Evolutionary conservation across 2,797 vertebrate genomes (phyloP).

Genomic region (Prionace glauca): DNA sequence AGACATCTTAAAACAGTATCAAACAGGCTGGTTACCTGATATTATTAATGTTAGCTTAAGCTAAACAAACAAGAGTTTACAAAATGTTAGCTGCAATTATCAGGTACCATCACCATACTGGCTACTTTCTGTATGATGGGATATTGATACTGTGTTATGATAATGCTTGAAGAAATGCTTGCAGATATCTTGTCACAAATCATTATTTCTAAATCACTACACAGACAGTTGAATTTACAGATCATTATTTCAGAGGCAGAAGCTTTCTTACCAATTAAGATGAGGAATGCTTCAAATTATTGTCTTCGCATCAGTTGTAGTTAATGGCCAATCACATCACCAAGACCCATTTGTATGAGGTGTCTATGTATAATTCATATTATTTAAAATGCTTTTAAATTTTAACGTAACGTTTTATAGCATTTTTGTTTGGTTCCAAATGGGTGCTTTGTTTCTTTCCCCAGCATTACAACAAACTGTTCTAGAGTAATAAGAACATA

Average conservation of each 20-base stretch:
- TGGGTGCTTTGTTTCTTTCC: not conserved
- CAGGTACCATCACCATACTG: not conserved
- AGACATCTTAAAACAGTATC: not conserved
- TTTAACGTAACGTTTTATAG: not conserved
- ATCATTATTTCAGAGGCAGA: slow-evolving; percentile 20
- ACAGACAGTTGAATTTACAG: not conserved
- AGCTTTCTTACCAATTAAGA: slow-evolving; percentile 31
- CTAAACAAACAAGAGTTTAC: not conserved
- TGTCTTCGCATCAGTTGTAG: slow-evolving; percentile 2
- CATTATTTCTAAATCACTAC: slow-evolving; percentile 6
- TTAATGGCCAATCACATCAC: slow-evolving; percentile 23
- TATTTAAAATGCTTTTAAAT: slow-evolving; percentile 29
- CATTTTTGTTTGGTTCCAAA: not conserved
- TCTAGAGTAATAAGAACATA: no score
- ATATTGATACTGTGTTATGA: not conserved
- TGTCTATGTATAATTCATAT: slow-evolving; percentile 12
- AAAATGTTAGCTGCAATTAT: not conserved
- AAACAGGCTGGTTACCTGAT: no score
- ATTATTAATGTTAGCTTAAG: not conserved
- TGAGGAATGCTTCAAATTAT: slow-evolving; percentile 5
- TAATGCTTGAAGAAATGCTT: not conserved
- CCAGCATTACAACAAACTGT: not conserved
- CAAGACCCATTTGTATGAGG: not conserved
- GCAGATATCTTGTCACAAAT: slow-evolving; percentile 20
- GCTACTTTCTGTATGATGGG: not conserved